These are phyloP conservation scores for Nephrocerus scutellatus DNA, from an alignment of 2,888 invertebrate species.

Conservation along the genomic window DNA sequence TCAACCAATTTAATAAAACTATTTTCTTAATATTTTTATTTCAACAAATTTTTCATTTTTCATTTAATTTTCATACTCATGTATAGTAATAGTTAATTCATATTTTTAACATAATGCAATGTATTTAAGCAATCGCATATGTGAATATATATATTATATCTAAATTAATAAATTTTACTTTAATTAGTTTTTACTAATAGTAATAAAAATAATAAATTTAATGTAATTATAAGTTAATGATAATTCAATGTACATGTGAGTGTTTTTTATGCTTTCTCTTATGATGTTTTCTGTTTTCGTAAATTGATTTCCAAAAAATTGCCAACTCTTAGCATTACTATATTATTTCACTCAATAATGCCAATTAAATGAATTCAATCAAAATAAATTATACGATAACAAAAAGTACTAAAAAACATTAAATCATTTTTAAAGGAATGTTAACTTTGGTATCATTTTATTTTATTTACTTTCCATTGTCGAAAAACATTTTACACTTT, in stretches of 20 bases:
- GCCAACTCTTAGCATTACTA: no score
- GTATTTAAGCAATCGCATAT: no score
- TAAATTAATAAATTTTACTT: not conserved
- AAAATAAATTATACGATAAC: not conserved
- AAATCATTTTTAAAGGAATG: conserved; percentile 18
- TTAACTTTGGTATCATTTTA: conserved; percentile 24
- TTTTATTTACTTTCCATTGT: conserved; percentile 9
- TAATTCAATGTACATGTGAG: no score
- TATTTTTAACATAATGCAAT: conserved; percentile 17
- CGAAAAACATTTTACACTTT: conserved; percentile 6
- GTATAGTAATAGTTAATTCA: conserved; percentile 14
- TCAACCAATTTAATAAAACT: conserved; percentile 15
- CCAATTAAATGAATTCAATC: not conserved
- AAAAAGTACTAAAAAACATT: not conserved
- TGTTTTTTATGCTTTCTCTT: no score
- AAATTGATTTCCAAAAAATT: no score
- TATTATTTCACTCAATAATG: no score
- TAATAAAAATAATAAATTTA: no score
- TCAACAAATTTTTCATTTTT: conserved; percentile 17
- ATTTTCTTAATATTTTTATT: conserved; percentile 9
- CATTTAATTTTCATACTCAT: conserved; percentile 18
- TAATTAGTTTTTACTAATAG: no score
- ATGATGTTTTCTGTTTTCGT: no score
- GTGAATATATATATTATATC: no score
- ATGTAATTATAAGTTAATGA: no score